These are phyloP conservation scores for Montifringilla adamsi DNA, from an alignment of 2,113 vertebrate genomes.

Conservation along the genomic window DNA sequence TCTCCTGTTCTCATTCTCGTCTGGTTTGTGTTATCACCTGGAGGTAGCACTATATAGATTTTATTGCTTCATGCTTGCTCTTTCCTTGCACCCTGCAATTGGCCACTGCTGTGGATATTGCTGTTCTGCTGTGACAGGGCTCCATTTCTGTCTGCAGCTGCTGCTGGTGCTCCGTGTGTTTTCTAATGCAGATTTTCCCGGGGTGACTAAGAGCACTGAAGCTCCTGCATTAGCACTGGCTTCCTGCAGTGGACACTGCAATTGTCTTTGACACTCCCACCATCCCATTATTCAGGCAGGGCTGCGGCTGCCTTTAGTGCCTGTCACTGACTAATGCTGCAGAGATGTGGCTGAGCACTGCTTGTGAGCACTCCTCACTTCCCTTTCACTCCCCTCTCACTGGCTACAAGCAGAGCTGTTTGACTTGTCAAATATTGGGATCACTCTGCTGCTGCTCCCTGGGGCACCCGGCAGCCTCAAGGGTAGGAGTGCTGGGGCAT, in stretches of 20 bases:
- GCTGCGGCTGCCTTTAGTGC: not conserved
- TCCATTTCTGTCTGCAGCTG: not conserved
- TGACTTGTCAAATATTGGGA: not conserved
- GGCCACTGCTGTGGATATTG: not conserved
- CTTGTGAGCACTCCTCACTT: not conserved
- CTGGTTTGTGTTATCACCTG: not conserved
- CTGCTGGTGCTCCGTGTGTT: not conserved
- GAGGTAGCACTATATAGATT: not conserved
- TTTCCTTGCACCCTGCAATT: not conserved
- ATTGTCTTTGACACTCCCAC: not conserved
- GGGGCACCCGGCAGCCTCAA: not conserved
- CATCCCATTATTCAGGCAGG: not conserved
- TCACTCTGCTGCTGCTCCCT: not conserved
- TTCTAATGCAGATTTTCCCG: not conserved
- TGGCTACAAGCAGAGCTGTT: not conserved
- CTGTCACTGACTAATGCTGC: not conserved
- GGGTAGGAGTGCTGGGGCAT: not conserved
- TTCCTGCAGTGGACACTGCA: not conserved
- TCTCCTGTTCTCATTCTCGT: not conserved
- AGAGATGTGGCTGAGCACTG: fast-evolving
- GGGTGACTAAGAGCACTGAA: not conserved
- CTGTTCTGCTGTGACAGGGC: not conserved
- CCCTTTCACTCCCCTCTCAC: not conserved
- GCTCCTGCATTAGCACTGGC: not conserved
- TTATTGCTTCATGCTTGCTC: not conserved